Percentiles rank a stretch among this genome's conserved stretches.
phyloP scores from a whole-genome alignment of 2,113 vertebrate genomes.

The Ondatra zibethicus region DNA sequence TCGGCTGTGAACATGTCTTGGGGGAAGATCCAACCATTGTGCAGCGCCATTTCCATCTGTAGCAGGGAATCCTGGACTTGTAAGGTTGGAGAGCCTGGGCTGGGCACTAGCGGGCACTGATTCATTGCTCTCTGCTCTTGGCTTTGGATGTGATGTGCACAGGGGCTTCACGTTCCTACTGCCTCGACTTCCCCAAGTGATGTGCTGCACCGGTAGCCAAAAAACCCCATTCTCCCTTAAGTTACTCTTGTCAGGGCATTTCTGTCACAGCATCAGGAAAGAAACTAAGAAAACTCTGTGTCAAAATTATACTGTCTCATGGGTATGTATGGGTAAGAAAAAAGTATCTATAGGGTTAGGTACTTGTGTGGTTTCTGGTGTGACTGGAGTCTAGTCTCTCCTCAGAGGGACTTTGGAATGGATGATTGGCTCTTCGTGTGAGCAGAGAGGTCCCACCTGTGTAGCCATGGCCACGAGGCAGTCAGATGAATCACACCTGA shows the following conservation, averaged over 20 bases:
- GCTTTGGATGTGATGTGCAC: neutral
- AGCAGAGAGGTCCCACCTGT: too few species aligned
- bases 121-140: neutral
- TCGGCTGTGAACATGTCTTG: neutral
- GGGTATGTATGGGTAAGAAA: neutral
- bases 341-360: neutral
- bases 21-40: neutral
- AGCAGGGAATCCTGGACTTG: neutral
- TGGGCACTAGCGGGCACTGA: too few species aligned
- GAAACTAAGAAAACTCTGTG: neutral
- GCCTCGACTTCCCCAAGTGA: neutral
- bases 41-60: neutral
- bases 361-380: neutral
- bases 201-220: neutral
- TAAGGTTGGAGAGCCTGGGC: too few species aligned
- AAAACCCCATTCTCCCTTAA: neutral
- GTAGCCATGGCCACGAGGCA: neutral
- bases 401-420: neutral
- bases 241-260: neutral
- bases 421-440: accelerated
- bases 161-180: neutral
- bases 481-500: neutral
- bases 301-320: neutral
- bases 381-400: neutral
- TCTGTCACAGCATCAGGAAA: neutral